Conservation (phyloP, 2,797 vertebrate genomes). For the Geotria australis region DNA sequence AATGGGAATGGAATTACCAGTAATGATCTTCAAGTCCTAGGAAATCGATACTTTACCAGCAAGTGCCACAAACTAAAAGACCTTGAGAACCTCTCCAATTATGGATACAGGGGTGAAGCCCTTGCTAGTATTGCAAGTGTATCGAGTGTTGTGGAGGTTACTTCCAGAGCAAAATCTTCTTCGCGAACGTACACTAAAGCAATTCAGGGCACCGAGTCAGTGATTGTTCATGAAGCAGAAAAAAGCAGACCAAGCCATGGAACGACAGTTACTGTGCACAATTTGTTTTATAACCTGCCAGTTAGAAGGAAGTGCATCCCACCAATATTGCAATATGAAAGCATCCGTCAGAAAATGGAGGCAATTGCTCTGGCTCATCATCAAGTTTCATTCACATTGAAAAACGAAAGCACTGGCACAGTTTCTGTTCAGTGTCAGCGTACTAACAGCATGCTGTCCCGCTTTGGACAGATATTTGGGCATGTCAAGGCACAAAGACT, state of each 20-base stretch:
- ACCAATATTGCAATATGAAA: constrained; percentile 40
- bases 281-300: constrained; percentile 57
- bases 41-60: constrained; percentile 47
- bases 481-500: constrained; percentile 39
- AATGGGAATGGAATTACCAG: neutral
- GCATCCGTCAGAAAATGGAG: constrained; percentile 46
- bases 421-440: constrained; percentile 62
- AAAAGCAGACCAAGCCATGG: constrained; percentile 31
- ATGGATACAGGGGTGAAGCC: constrained; percentile 72
- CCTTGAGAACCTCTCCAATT: constrained; percentile 33
- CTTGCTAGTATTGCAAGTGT: constrained; percentile 44
- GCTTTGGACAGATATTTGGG: constrained; percentile 64
- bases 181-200: constrained; percentile 39
- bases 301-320: constrained; percentile 56
- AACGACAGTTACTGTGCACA: constrained; percentile 45
- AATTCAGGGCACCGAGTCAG: constrained; percentile 31
- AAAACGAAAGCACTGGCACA: constrained; percentile 37
- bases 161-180: constrained; percentile 24
- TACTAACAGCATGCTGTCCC: constrained; percentile 30
- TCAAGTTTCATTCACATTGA: constrained; percentile 51
- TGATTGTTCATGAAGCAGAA: constrained; percentile 29
- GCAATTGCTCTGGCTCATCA: constrained; percentile 59
- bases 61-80: constrained; percentile 41
- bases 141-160: constrained; percentile 44
- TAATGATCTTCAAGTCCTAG: constrained; percentile 8